A percentile compares a stretch with the other conserved stretches of the same genome.
These are phyloP conservation scores for Acanthosepion pharaonis DNA, from an alignment of 2,888 invertebrate genomes.

Conservation along the genomic window DNA sequence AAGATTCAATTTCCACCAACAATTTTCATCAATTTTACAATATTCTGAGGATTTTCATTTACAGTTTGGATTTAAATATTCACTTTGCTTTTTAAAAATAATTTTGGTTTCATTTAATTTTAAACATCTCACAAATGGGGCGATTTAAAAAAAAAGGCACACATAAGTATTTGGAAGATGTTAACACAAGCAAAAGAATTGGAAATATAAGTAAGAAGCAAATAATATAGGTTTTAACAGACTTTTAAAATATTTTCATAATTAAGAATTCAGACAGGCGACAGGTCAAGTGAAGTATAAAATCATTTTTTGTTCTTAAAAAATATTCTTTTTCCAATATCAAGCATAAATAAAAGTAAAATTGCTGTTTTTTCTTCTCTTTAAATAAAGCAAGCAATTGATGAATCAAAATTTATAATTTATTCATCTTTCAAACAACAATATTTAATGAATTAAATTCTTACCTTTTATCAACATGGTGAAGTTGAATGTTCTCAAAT, in stretches of 20 bases:
- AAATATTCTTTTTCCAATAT: neutral
- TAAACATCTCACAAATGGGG: slow-evolving; percentile 33
- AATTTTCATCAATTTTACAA: neutral
- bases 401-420: neutral
- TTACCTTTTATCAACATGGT: slow-evolving; percentile 56
- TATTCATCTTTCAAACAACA: neutral
- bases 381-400: neutral
- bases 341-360: neutral
- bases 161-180: neutral
- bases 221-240: too few species aligned
- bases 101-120: neutral
- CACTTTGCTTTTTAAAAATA: neutral
- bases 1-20: neutral
- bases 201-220: too few species aligned
- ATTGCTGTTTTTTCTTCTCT: neutral
- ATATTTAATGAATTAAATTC: slow-evolving; percentile 44
- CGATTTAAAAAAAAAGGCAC: neutral
- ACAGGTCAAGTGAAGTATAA: too few species aligned
- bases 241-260: too few species aligned
- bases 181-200: neutral
- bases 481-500: slow-evolving; percentile 71
- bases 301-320: neutral
- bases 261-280: too few species aligned
- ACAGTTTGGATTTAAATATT: neutral
- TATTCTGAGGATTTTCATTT: neutral